These are phyloP conservation scores for Ciona savignyi DNA, from an alignment of 23 tunicate genomes.

Conservation along the genomic window DNA sequence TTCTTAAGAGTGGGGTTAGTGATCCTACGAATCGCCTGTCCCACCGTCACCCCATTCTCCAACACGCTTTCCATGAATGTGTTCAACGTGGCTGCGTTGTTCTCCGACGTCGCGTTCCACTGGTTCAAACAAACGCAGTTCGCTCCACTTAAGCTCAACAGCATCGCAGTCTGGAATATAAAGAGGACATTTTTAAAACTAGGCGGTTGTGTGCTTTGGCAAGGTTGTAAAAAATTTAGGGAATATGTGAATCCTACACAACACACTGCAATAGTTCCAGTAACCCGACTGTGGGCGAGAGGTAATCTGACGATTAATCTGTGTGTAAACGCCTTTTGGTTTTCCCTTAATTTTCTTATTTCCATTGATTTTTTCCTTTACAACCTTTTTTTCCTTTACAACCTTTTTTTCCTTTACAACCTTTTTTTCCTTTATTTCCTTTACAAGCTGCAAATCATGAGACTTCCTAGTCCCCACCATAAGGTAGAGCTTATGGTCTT, in stretches of 20 bases:
- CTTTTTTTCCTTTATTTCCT: not conserved
- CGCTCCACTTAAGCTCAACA: conserved; percentile 63
- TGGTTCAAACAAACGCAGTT: conserved; percentile 56
- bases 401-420: not conserved
- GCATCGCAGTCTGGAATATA: conserved; percentile 45
- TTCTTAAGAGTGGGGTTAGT: conserved; percentile 35
- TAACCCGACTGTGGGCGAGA: too few species aligned
- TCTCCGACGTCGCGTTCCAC: conserved; percentile 56
- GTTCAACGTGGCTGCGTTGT: conserved; percentile 51
- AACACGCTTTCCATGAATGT: conserved; percentile 23
- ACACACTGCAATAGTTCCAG: too few species aligned
- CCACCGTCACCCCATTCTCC: conserved; percentile 53
- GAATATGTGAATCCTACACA: not conserved
- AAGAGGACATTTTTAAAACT: not conserved
- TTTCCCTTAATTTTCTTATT: not conserved
- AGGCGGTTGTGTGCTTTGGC: not conserved
- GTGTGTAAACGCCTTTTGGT: not conserved
- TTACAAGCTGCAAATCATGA: too few species aligned
- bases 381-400: too few species aligned
- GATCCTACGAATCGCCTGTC: conserved; percentile 37
- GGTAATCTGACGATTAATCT: too few species aligned
- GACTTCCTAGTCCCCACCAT: too few species aligned
- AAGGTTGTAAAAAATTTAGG: not conserved
- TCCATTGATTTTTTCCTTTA: not conserved
- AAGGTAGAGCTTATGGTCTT: too few species aligned